Evolutionary conservation across 2,797 vertebrate species (phyloP).

Genomic region (Pseudochromis fuscus): DNA sequence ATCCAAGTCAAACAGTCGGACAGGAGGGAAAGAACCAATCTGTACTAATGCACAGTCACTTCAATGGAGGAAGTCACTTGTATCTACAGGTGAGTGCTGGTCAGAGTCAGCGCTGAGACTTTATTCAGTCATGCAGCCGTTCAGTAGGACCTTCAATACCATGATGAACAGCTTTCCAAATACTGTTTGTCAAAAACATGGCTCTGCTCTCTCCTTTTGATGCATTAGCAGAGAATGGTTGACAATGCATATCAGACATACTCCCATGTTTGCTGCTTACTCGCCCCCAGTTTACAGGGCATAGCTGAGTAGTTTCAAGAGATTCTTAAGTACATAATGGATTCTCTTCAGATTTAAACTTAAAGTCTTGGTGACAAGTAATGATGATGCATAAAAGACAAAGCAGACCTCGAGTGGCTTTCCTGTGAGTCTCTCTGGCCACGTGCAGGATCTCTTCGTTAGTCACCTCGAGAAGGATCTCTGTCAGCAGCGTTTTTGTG

Average conservation of each 20-base stretch:
- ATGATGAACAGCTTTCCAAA: constrained; percentile 47
- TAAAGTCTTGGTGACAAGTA: constrained; percentile 65
- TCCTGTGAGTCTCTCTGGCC: constrained; percentile 95
- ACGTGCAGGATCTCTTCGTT: constrained; percentile 97
- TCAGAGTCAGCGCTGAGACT: constrained; percentile 65
- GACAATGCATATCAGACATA: constrained; percentile 53
- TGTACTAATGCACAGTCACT: constrained; percentile 81
- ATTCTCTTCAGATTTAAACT: constrained; percentile 62
- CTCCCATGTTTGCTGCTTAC: constrained; percentile 49
- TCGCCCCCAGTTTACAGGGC: constrained; percentile 53
- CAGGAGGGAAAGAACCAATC: constrained; percentile 78
- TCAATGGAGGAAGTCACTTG: constrained; percentile 58
- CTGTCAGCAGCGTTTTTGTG: constrained; percentile 97
- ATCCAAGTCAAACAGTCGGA: constrained; percentile 81
- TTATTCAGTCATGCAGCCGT: constrained; percentile 52
- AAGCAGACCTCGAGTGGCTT: constrained; percentile 97
- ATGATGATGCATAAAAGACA: constrained; percentile 67
- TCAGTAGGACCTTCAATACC: constrained; percentile 59
- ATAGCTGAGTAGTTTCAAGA: constrained; percentile 17
- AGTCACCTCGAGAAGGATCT: constrained; percentile 97
- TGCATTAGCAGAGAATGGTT: constrained; percentile 85
- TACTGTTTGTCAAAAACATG: constrained; percentile 44
- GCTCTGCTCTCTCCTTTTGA: constrained; percentile 68
- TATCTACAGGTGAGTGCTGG: constrained; percentile 52
- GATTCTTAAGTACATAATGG: constrained; percentile 33